Base-by-base conservation (phyloP, 2,113 vertebrate species). In the Pyxicephalus adspersus region DNA sequence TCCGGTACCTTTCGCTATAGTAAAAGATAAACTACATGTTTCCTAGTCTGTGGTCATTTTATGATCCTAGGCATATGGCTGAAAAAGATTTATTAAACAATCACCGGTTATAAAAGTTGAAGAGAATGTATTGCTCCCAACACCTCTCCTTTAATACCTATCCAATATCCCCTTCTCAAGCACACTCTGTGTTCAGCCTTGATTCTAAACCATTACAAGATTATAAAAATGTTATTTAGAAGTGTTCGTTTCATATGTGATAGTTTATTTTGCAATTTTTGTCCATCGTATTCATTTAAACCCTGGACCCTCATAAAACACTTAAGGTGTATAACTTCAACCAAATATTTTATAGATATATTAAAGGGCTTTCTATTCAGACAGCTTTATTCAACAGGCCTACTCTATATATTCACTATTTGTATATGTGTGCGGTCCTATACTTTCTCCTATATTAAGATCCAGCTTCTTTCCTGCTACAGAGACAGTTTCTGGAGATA, bases 401-500 rank as follows among this genome's bases (percentile, higher is more conserved):
- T 9, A 1, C 5, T 38, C 2, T 38, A 38, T 13, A 2, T 9
- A 13, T 45, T 13, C 8, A 2, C 38, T 13, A 45, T 13, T 45
- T 45, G 6, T 45, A 45, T 13, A 45, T 45, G 38, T 9, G 15
- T 2, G 2, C 8, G 38, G 38, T 38, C 38, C 6, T 9, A 4
- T 38, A 38, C 2, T 22, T 28, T 17, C n/a, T 50, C 1, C 51
- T 19, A 4, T n/a, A 5, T 7, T 57, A 29, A n/a, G 0, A 17
- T 11, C 11, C 19, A 50, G 22, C 22, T 51, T 22, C 5, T 75
- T 65, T 38, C 79, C 83, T 64, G 60, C 86, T 76, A 86, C 90
- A 86, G 93, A 91, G 82, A 83, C 87, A 77, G 86, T 87, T 87
- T 90, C 87, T 83, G 87, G 61, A 75, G 93, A 93, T 89, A 90